Percentiles rank a stretch among this genome's conserved stretches.
These are phyloP conservation scores for Drosophila arawakana DNA, from an alignment of 1,140 invertebrate species.

Conservation along the genomic window DNA sequence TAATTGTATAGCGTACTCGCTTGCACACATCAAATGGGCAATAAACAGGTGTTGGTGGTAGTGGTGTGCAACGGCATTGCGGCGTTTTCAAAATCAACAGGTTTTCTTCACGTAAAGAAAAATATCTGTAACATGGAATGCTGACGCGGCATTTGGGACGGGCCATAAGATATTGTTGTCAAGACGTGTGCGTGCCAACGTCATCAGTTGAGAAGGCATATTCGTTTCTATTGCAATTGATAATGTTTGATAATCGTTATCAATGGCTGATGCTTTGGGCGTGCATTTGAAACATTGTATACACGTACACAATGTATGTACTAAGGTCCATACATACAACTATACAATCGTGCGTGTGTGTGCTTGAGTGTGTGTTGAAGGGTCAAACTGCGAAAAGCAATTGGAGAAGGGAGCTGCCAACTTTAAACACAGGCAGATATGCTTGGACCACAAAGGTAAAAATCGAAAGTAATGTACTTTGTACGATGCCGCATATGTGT, in stretches of 20 bases:
- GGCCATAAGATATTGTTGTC: constrained; percentile 10
- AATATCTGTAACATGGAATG: constrained; percentile 38
- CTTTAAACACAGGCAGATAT: background rate
- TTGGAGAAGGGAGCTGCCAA: background rate
- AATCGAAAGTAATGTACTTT: constrained; percentile 21
- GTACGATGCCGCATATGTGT: background rate
- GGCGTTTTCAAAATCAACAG: constrained; percentile 53
- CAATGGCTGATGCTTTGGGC: constrained; percentile 10
- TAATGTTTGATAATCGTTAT: constrained; percentile 45
- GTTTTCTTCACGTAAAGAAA: constrained; percentile 51
- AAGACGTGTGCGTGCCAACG: constrained; percentile 49
- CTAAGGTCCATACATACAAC: background rate
- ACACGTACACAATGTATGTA: constrained; percentile 13
- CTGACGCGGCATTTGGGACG: constrained; percentile 46
- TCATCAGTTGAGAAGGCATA: constrained; percentile 47
- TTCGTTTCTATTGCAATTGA: constrained; percentile 9
- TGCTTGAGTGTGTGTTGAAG: constrained; percentile 1
- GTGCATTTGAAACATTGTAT: background rate
- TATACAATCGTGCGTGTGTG: background rate
- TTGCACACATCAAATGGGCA: constrained; percentile 10
- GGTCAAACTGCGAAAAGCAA: constrained; percentile 8
- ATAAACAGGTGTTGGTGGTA: constrained; percentile 37
- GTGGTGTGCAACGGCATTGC: constrained; percentile 6
- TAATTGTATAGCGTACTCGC: constrained; percentile 34
- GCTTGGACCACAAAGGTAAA: constrained; percentile 1